These are phyloP conservation scores for Andinoacara biseriatus DNA, from an alignment of 2,113 vertebrate species.

Conservation along the genomic window DNA sequence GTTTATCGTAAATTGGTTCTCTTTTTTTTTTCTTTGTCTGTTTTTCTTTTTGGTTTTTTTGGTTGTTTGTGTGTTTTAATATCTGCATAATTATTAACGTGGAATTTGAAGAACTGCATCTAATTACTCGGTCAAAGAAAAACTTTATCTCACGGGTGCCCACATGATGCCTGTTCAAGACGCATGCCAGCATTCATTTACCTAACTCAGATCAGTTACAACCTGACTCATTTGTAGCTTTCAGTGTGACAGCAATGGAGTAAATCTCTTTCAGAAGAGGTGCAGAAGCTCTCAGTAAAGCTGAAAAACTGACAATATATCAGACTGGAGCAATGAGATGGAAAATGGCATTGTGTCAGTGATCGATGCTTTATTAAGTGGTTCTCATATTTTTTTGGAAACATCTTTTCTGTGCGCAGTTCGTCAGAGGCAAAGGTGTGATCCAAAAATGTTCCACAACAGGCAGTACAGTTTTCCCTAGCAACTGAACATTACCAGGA, in stretches of 20 bases:
- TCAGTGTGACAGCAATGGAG: neutral
- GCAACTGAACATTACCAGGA: neutral
- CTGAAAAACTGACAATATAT: neutral
- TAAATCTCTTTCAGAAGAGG: neutral
- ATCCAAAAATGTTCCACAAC: neutral
- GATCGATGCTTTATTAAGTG: neutral
- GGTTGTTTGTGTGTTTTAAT: neutral
- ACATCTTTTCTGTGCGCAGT: neutral
- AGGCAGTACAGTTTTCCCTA: neutral
- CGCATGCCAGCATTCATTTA: neutral
- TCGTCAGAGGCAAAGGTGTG: slow-evolving; percentile 29
- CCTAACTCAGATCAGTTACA: neutral
- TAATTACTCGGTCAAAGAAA: neutral
- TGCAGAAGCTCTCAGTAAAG: neutral
- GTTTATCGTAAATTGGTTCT: slow-evolving; percentile 9
- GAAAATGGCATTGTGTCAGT: neutral
- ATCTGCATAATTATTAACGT: neutral
- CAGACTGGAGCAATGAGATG: neutral
- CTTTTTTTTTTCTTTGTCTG: neutral
- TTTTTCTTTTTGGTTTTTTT: neutral
- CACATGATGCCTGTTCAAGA: neutral
- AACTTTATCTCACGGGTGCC: neutral
- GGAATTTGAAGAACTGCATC: neutral
- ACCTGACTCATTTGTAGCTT: slow-evolving; percentile 12
- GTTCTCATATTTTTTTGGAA: neutral